These are phyloP conservation scores for Heteropelma amictum DNA, from an alignment of 2,888 invertebrate genomes.

Conservation along the genomic window DNA sequence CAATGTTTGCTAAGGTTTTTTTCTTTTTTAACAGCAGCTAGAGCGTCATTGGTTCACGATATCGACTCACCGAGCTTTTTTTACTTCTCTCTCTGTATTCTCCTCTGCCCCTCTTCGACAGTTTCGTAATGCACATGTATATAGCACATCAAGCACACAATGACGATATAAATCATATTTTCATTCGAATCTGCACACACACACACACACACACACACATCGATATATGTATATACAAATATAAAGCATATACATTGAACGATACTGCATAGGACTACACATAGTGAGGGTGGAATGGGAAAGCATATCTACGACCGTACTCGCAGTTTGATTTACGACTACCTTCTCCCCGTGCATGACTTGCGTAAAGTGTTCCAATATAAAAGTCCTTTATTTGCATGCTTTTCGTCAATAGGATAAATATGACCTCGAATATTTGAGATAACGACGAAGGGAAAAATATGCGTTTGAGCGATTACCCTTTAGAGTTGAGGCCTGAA, in stretches of 20 bases:
- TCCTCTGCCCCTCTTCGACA: neutral
- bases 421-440: constrained; percentile 15
- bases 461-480: too few relatives aligned
- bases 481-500: too few relatives aligned
- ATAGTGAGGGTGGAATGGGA: constrained; percentile 61
- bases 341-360: constrained; percentile 44
- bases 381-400: constrained; percentile 28
- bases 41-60: constrained; percentile 21
- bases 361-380: constrained; percentile 37
- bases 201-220: constrained; percentile 36
- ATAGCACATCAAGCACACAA: constrained; percentile 54
- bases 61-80: constrained; percentile 34
- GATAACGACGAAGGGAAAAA: neutral
- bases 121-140: neutral
- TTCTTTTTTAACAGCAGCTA: constrained; percentile 3
- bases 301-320: constrained; percentile 39
- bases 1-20: neutral
- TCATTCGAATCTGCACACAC: constrained; percentile 53
- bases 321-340: constrained; percentile 50
- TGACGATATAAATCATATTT: constrained; percentile 69
- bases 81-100: neutral
- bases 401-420: constrained; percentile 16
- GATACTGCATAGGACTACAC: constrained; percentile 55
- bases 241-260: constrained; percentile 38
- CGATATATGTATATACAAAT: too few relatives aligned